A percentile compares a stretch with the other conserved stretches of the same genome.
Conservation (phyloP, 2,113 vertebrate genomes). For the Hippocampus zosterae region DNA sequence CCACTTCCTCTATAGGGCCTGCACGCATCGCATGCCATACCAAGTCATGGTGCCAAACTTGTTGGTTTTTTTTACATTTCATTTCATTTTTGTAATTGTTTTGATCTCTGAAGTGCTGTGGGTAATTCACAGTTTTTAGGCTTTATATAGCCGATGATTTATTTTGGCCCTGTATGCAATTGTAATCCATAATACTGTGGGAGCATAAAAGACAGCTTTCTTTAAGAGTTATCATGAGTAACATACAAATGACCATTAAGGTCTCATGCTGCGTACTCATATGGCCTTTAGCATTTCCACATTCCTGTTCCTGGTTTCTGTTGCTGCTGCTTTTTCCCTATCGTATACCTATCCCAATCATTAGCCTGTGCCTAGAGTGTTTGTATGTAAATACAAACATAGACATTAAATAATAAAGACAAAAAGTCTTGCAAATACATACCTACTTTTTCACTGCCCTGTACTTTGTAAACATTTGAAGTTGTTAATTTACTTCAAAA, state of each 20-base stretch:
- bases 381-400: too few relatives aligned
- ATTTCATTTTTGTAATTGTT: not conserved
- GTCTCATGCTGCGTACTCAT: not conserved
- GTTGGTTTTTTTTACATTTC: too few relatives aligned
- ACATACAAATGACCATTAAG: not conserved
- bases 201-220: not conserved
- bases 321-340: too few relatives aligned
- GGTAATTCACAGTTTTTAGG: not conserved
- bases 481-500: not conserved
- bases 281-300: not conserved
- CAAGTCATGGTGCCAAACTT: not conserved
- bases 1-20: slow-evolving; percentile 58
- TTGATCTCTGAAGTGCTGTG: not conserved
- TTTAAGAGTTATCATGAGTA: not conserved
- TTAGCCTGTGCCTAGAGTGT: too few relatives aligned
- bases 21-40: not conserved
- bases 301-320: not conserved
- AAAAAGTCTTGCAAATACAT: not conserved
- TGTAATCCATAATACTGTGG: not conserved
- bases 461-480: not conserved
- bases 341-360: not conserved
- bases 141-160: not conserved
- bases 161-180: not conserved
- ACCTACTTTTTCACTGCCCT: not conserved
- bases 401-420: not conserved